Base-by-base conservation (phyloP, 2,113 vertebrate species). In the Atractosteus spatula region DNA sequence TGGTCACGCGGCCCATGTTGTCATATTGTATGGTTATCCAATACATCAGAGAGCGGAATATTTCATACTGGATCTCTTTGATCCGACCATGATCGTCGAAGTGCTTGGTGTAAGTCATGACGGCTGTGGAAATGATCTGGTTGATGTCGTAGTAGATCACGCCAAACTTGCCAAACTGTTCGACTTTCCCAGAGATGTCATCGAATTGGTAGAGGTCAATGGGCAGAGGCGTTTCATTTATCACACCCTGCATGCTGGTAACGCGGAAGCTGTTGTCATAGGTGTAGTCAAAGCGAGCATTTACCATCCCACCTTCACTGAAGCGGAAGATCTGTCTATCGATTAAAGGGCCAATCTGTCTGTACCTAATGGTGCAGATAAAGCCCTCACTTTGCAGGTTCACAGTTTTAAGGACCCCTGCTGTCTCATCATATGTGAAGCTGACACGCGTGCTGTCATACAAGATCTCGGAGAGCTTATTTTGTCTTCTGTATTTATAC, bases 61-160 rank as follows among this genome's bases (percentile, higher is more conserved):
- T 97, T 86, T 99, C 97, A 16, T 98, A 99, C 74, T 99, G 96
- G 71, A 99, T 98, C 80, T 99, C 97, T 76, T 96, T 96, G 81
- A 99, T 97, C 76, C 97, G 93, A 0, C 97, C 96, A 0, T 99
- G 96, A 0, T 94, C 94, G 4, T 99, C 97, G 0, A 99, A 98
- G 82, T 99, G 97, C 81, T 99, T 99, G 13, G 96, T 99, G 79
- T 99, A 99, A 0, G 97, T 99, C 97, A 99, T 99, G 47, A 98
- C 95, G 0, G 97, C 96, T 0, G 97, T 99, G 1, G 97, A 98
- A 68, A 99, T 99, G 78, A 99, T 98, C 89, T 99, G 97, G 84
- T 99, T 98, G 75, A 99, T 99, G 69, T 99, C 97, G 0, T 99
- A 99, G 85, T 99, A 98, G 76, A 99, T 97, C 12, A 99, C 97